Conservation (phyloP, 2,113 vertebrate species). For the Notothenia coriiceps region DNA sequence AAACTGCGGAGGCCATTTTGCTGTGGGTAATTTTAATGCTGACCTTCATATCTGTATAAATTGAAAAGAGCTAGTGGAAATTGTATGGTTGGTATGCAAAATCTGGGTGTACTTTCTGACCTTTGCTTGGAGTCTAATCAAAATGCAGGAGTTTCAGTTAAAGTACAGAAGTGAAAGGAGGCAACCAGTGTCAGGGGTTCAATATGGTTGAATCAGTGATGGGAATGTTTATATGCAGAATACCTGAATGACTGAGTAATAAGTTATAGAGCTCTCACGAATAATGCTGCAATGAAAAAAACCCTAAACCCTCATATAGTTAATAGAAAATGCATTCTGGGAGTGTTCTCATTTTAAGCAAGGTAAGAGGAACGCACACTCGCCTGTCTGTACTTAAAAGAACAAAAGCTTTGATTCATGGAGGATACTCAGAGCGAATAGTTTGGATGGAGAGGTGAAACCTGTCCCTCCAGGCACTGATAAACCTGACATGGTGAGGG, state of each 20-base stretch:
- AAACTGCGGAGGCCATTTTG: constrained; percentile 77
- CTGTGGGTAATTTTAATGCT: constrained; percentile 73
- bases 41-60: constrained; percentile 79
- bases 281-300: constrained; percentile 36
- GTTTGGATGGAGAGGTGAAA: constrained; percentile 66
- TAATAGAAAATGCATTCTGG: constrained; percentile 27
- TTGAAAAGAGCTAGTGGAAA: constrained; percentile 68
- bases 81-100: constrained; percentile 67
- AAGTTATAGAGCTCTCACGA: constrained; percentile 37
- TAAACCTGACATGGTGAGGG: constrained; percentile 50
- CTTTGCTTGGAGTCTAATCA: constrained; percentile 67
- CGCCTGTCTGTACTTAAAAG: constrained; percentile 39
- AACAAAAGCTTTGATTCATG: constrained; percentile 62
- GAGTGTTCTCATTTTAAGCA: constrained; percentile 38
- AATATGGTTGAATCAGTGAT: constrained; percentile 51
- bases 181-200: constrained; percentile 62
- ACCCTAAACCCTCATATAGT: constrained; percentile 29
- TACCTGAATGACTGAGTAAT: constrained; percentile 51
- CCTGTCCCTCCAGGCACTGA: constrained; percentile 48
- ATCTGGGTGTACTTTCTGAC: constrained; percentile 76
- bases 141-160: constrained; percentile 62
- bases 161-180: constrained; percentile 39
- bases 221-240: constrained; percentile 68
- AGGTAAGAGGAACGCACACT: constrained; percentile 50
- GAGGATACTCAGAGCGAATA: constrained; percentile 43